Evolutionary conservation across 2,797 vertebrate species (phyloP).

Genomic region (Anniella stebbinsi): DNA sequence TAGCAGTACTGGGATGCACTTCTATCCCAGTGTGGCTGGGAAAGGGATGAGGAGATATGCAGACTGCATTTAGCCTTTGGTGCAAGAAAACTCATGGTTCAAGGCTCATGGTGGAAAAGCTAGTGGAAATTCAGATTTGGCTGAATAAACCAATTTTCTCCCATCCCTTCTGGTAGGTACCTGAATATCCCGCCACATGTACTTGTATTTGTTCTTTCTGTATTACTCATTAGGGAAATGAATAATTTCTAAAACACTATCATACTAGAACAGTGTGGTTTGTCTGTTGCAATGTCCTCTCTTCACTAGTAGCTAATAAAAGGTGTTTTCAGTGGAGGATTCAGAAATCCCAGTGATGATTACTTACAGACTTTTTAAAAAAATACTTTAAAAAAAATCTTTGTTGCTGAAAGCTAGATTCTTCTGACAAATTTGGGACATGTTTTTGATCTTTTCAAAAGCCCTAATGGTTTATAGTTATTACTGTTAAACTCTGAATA

Average conservation of each 20-base stretch:
- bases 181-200: background rate
- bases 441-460: slow-evolving; percentile 22
- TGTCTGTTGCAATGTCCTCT: background rate
- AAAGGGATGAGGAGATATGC: background rate
- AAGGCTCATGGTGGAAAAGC: background rate
- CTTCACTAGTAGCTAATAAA: slow-evolving; percentile 2
- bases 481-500: background rate
- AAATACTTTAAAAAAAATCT: background rate
- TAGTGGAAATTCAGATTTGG: background rate
- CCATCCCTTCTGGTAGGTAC: background rate
- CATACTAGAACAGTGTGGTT: background rate
- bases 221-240: background rate
- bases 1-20: background rate
- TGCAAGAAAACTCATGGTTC: background rate
- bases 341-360: background rate
- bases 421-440: background rate
- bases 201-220: background rate
- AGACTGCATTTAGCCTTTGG: background rate
- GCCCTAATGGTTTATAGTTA: background rate
- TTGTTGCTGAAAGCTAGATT: background rate
- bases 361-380: background rate
- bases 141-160: background rate
- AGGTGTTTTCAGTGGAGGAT: background rate
- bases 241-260: slow-evolving; percentile 1
- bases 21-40: background rate